Percentiles rank a stretch among this genome's conserved stretches.
phyloP scores from a whole-genome alignment of 2,797 vertebrate species.

The Lutjanus argentimaculatus region DNA sequence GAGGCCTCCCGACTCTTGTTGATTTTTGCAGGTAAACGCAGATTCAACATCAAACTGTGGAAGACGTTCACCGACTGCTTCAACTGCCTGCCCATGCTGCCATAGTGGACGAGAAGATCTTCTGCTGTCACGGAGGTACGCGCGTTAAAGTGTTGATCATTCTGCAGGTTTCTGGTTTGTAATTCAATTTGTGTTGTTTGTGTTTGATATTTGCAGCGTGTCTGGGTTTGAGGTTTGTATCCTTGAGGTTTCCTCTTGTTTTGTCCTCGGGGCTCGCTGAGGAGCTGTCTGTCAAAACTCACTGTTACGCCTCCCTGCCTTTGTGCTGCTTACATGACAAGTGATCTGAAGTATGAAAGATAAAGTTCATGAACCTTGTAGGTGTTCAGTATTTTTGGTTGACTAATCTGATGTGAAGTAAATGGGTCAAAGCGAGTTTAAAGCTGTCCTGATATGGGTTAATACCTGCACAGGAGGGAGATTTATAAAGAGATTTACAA shows the following conservation, averaged over 20 bases:
- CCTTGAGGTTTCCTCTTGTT: neutral
- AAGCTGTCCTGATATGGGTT: neutral
- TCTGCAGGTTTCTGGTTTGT: neutral
- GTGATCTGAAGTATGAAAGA: neutral
- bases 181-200: neutral
- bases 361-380: neutral
- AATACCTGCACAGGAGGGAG: conserved; percentile 4
- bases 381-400: neutral
- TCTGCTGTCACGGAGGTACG: conserved; percentile 96
- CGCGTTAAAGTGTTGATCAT: neutral
- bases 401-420: neutral
- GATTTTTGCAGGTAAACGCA: conserved; percentile 89
- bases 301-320: neutral
- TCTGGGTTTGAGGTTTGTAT: neutral
- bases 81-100: conserved; percentile 98
- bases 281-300: neutral
- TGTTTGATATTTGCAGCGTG: neutral
- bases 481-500: neutral
- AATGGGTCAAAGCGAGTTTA: conserved; percentile 27
- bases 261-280: neutral
- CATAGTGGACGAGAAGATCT: conserved; percentile 98
- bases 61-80: conserved; percentile 98
- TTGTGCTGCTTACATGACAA: too few relatives aligned
- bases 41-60: conserved; percentile 98
- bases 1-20: neutral